A percentile compares a stretch with the other conserved stretches of the same genome.
Conservation (phyloP, 2,888 invertebrate genomes). For the Elmis aenea region DNA sequence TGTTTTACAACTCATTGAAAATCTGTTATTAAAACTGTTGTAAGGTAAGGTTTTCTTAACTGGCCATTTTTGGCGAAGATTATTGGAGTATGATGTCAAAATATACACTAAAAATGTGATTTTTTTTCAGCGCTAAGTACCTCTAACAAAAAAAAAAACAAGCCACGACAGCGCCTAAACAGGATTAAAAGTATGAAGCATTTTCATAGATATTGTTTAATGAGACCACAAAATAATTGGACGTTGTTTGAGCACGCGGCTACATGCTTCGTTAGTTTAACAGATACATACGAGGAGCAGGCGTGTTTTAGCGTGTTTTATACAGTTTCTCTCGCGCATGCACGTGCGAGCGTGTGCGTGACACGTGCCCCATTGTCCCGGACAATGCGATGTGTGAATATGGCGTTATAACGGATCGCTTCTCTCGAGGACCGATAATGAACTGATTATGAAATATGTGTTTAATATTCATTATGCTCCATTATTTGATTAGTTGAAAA, state of each 20-base stretch:
- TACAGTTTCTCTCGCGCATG: constrained; percentile 29
- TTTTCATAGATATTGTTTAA: constrained; percentile 43
- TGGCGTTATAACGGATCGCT: constrained; percentile 32
- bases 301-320: constrained; percentile 36
- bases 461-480: constrained; percentile 32
- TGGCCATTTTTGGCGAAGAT: too few species aligned
- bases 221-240: constrained; percentile 47
- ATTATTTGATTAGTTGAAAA: constrained; percentile 17
- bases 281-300: constrained; percentile 30
- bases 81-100: too few species aligned
- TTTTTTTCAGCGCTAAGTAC: too few species aligned
- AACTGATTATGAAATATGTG: constrained; percentile 33
- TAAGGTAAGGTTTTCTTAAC: too few species aligned
- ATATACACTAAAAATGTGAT: too few species aligned
- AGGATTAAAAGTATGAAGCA: too few species aligned
- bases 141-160: too few species aligned
- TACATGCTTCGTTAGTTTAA: constrained; percentile 42
- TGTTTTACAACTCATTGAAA: too few species aligned
- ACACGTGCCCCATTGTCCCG: constrained; percentile 30
- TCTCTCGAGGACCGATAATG: constrained; percentile 22
- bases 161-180: too few species aligned
- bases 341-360: constrained; percentile 28
- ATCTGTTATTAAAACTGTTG: too few species aligned
- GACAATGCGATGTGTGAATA: constrained; percentile 28
- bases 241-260: constrained; percentile 43